Conservation (phyloP, 2,888 invertebrate species). For the Dicycla oo region DNA sequence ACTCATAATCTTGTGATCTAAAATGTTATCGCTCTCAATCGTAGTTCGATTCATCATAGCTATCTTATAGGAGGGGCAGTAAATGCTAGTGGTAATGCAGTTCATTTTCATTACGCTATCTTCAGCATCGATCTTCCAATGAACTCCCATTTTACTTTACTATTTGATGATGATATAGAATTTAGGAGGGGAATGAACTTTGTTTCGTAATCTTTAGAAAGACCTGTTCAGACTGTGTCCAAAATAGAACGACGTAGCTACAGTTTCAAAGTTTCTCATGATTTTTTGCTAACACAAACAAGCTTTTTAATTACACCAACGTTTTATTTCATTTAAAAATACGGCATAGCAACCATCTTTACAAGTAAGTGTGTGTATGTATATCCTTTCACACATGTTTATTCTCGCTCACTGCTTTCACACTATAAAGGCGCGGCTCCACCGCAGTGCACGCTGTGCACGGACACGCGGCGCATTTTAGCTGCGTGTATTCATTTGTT, state of each 20-base stretch:
- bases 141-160: slow-evolving; percentile 45
- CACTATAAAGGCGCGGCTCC: too few relatives aligned
- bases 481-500: too few relatives aligned
- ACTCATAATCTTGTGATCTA: slow-evolving; percentile 58
- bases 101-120: slow-evolving; percentile 53
- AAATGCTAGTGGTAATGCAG: slow-evolving; percentile 41
- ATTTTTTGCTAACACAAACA: slow-evolving; percentile 9
- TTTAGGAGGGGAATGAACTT: slow-evolving; percentile 31
- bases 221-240: neutral
- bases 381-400: slow-evolving; percentile 52
- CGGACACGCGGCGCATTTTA: too few relatives aligned
- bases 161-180: slow-evolving; percentile 28
- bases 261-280: slow-evolving; percentile 9
- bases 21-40: slow-evolving; percentile 50
- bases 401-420: too few relatives aligned
- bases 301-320: slow-evolving; percentile 32
- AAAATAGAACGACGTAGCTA: neutral
- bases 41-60: slow-evolving; percentile 53
- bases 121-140: slow-evolving; percentile 52
- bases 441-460: too few relatives aligned
- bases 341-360: slow-evolving; percentile 35
- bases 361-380: slow-evolving; percentile 39
- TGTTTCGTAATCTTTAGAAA: slow-evolving; percentile 2
- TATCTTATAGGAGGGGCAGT: slow-evolving; percentile 37
- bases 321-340: slow-evolving; percentile 31